Conservation (phyloP, 1,140 invertebrate genomes). For the Araneus ventricosus region DNA sequence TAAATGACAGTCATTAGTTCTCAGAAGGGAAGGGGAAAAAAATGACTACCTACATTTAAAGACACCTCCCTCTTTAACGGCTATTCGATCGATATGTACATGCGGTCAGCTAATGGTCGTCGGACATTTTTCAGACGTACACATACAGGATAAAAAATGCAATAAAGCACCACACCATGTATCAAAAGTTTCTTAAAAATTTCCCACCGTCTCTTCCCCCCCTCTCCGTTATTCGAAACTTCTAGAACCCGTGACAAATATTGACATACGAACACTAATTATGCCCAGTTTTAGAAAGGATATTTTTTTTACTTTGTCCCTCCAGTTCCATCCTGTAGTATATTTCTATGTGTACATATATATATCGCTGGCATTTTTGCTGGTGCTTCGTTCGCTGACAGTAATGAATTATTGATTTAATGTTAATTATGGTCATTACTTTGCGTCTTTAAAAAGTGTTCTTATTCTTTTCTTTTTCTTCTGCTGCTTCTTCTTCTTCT, state of each 20-base stretch:
- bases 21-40: conserved; percentile 25
- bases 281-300: conserved; percentile 74
- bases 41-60: conserved; percentile 57
- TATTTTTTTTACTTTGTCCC: conserved; percentile 45
- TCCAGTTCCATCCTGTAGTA: conserved; percentile 1
- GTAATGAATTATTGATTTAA: conserved; percentile 76
- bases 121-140: conserved; percentile 58
- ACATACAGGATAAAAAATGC: conserved; percentile 48
- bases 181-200: conserved; percentile 75
- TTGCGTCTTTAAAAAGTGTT: conserved; percentile 75
- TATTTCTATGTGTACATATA: conserved; percentile 65
- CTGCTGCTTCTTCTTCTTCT: conserved; percentile 55
- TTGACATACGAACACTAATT: conserved; percentile 75
- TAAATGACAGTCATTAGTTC: conserved; percentile 74
- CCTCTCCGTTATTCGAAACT: conserved; percentile 69
- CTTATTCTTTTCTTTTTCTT: conserved; percentile 60
- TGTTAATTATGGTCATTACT: conserved; percentile 76
- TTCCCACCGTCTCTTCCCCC: neutral
- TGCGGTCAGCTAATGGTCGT: conserved; percentile 73
- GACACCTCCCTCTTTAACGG: conserved; percentile 63
- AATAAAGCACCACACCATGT: conserved; percentile 64
- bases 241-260: conserved; percentile 73
- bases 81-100: conserved; percentile 67
- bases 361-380: conserved; percentile 71
- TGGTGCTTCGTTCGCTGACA: conserved; percentile 54